phyloP scores from a whole-genome alignment of 2,888 invertebrate species.

The Aphodius sticticus region DNA sequence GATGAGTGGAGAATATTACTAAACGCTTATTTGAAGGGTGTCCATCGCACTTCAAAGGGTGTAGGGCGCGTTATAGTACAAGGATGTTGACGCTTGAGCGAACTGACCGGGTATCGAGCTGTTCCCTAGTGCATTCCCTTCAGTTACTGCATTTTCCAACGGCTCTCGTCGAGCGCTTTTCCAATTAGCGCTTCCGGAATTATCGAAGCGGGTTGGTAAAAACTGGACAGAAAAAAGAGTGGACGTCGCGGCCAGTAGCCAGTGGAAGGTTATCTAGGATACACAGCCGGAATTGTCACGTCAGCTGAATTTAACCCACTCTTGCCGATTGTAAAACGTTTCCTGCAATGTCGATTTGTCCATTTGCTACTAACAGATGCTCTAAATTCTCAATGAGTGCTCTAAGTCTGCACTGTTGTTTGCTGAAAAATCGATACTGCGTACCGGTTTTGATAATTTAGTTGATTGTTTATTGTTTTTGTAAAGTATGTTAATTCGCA shows the following conservation, averaged over 20 bases:
- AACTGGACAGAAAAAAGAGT: not conserved
- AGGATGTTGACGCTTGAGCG: not conserved
- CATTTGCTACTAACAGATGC: not conserved
- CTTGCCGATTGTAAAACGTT: not conserved
- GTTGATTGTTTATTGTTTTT: no score
- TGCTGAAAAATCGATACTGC: no score
- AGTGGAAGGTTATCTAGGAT: not conserved
- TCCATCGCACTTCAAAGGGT: not conserved
- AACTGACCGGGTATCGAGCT: not conserved
- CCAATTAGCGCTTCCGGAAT: not conserved
- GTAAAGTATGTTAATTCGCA: no score
- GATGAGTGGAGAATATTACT: no score
- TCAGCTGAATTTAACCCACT: not conserved
- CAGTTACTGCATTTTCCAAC: not conserved
- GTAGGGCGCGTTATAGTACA: not conserved
- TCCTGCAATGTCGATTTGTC: not conserved
- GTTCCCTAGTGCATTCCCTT: not conserved
- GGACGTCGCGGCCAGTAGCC: not conserved
- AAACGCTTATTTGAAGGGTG: not conserved
- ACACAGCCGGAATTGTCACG: not conserved
- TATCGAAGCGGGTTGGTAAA: not conserved
- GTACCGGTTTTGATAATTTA: no score
- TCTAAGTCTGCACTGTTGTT: no score
- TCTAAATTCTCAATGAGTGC: not conserved
- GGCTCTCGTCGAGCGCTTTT: not conserved